A percentile compares a stretch with the other conserved stretches of the same genome.
phyloP scores from a whole-genome alignment of 2,888 invertebrate genomes.

The Antitype chi region DNA sequence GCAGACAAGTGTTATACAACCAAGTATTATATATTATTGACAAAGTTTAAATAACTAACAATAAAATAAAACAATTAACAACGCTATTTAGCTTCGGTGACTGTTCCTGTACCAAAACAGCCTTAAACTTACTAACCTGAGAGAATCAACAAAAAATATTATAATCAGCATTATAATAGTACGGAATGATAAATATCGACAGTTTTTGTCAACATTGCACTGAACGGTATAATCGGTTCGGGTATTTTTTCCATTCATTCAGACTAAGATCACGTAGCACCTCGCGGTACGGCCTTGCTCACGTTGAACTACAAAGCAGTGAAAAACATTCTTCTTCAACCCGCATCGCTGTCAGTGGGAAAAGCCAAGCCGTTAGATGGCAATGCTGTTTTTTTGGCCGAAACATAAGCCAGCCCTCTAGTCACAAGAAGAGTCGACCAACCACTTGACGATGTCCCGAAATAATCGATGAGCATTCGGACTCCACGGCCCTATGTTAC shows the following conservation, averaged over 20 bases:
- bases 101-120: slow-evolving; percentile 18
- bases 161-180: slow-evolving; percentile 30
- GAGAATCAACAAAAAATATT: slow-evolving; percentile 36
- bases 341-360: too few relatives aligned
- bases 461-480: too few relatives aligned
- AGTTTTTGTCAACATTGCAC: slow-evolving; percentile 56
- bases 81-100: slow-evolving; percentile 1
- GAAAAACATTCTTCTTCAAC: slow-evolving; percentile 29
- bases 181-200: slow-evolving; percentile 43
- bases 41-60: not conserved
- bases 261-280: slow-evolving; percentile 56
- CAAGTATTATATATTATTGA: too few relatives aligned
- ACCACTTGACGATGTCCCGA: too few relatives aligned
- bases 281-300: slow-evolving; percentile 54
- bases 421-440: too few relatives aligned
- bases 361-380: too few relatives aligned
- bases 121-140: slow-evolving; percentile 21
- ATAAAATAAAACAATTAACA: not conserved
- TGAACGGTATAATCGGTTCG: slow-evolving; percentile 43
- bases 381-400: too few relatives aligned
- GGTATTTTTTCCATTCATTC: slow-evolving; percentile 59
- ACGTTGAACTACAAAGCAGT: slow-evolving; percentile 20
- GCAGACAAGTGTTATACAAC: too few relatives aligned
- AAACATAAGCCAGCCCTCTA: too few relatives aligned
- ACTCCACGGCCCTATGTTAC: too few relatives aligned